Base-by-base conservation (phyloP, 2,888 invertebrate species). In the Andrena praecox region DNA sequence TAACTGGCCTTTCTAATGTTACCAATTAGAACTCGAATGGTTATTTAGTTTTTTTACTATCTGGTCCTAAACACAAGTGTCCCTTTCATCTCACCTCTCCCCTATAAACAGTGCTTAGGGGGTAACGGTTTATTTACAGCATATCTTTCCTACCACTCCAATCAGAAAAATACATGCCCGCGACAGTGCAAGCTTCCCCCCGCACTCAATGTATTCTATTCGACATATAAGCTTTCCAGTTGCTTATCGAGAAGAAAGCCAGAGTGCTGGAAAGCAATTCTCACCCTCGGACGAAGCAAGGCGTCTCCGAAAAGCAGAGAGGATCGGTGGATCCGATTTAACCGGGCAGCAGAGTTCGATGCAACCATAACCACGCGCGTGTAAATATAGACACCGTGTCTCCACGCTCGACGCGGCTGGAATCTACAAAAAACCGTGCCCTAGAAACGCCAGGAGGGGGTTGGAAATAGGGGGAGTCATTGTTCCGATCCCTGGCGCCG, bases 401-500 rank as follows among this genome's bases (percentile, higher is more conserved):
- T 73, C 72, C 72, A 35, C 79, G 68, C 68, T 79, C 68, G 68
- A 69, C 50, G 52, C 20, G 73, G 68, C 20, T 54, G 48, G 68
- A 69, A 81, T 82, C 70, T 62, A 70, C 80, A 70, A 71, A 71
- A 82, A 67, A 82, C 48, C 63, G 63, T 42, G 73, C 24, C 63
- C 72, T 56, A 63, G 72, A 59, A 68, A 68, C 78, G 50, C 63
- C 76, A 7, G 8, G 8, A 24, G 42, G 48, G 20, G 54, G 8
- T 54, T 33, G 79, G 64, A 80, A 80, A 75, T 42, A 42, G 42
- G 42, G 42, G 42, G 54, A 54, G 59, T 66, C 81, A 80, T 74
- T 82, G 80, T 80, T 70, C 75, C 81, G 66, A 67, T 62, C 56
- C 50, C 4, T 27, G 8, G 7, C 68, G 27, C 20, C 56, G 62